These are phyloP conservation scores for Cecropterus lyciades DNA, from an alignment of 1,140 invertebrate species.

Conservation along the genomic window DNA sequence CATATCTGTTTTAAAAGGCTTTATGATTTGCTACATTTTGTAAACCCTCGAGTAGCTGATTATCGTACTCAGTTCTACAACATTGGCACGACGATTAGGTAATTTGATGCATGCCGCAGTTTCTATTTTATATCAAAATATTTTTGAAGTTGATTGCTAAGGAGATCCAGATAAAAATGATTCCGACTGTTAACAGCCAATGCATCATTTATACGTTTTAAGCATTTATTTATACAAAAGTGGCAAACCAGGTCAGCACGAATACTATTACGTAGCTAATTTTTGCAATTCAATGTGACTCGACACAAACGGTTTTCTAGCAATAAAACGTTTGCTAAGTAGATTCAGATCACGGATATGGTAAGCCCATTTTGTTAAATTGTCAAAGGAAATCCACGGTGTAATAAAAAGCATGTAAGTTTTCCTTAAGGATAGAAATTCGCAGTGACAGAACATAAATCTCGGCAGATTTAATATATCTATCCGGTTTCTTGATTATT, in stretches of 20 bases:
- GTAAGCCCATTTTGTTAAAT: background rate
- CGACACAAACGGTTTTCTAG: background rate
- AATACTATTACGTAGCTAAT: background rate
- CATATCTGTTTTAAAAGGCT: no score
- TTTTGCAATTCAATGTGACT: constrained; percentile 14
- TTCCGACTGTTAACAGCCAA: background rate
- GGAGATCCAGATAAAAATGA: no score
- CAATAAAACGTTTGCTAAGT: constrained; percentile 12
- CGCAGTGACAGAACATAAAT: no score
- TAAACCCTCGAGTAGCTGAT: no score
- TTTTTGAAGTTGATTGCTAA: no score
- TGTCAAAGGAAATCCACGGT: background rate
- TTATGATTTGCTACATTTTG: no score
- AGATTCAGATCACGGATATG: constrained; percentile 4
- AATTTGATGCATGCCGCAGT: no score
- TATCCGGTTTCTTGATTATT: background rate
- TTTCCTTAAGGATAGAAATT: constrained; percentile 6
- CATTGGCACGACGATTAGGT: no score
- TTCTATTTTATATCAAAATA: no score
- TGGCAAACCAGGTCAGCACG: constrained; percentile 1
- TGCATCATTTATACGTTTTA: background rate
- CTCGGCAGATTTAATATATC: no score
- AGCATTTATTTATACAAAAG: constrained; percentile 8
- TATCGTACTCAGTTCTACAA: no score
- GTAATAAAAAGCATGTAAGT: background rate